These are phyloP conservation scores for Isurus oxyrinchus DNA, from an alignment of 2,113 vertebrate genomes.

Conservation along the genomic window DNA sequence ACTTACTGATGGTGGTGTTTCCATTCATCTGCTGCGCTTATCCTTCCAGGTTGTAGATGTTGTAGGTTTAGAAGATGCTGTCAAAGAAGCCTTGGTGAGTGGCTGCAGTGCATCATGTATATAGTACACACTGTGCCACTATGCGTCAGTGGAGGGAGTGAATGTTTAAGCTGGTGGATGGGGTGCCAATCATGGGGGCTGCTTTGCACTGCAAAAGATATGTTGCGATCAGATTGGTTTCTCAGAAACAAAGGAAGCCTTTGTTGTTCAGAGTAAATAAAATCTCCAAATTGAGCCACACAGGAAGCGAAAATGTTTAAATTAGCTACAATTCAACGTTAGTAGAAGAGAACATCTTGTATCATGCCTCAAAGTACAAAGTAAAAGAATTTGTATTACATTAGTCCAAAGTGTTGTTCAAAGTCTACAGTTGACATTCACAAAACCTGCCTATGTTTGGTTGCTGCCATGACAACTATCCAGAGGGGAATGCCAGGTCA, in stretches of 20 bases:
- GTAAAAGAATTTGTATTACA: conserved; percentile 42
- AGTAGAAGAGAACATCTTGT: neutral
- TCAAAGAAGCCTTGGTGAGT: no score
- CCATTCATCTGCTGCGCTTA: no score
- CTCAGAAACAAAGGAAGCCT: neutral
- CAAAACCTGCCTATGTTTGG: conserved; percentile 47
- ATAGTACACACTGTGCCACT: no score
- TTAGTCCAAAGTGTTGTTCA: conserved; percentile 39
- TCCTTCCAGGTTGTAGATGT: no score
- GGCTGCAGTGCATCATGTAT: no score
- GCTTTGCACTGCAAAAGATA: neutral
- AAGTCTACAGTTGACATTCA: conserved; percentile 37
- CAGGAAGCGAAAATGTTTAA: conserved; percentile 39
- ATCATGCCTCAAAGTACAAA: neutral
- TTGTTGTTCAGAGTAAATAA: conserved; percentile 20
- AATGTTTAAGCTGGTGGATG: no score
- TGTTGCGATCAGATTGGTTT: neutral
- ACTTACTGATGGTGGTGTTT: no score
- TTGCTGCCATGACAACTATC: conserved; percentile 67
- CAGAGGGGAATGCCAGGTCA: conserved; percentile 61
- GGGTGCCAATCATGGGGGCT: no score
- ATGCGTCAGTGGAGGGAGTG: no score
- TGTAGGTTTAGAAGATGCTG: no score
- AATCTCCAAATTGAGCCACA: conserved; percentile 40
- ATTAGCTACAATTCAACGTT: conserved; percentile 38